These are phyloP conservation scores for Galaxea fascicularis DNA, from an alignment of 92 coral and sea anemone species.

Conservation along the genomic window DNA sequence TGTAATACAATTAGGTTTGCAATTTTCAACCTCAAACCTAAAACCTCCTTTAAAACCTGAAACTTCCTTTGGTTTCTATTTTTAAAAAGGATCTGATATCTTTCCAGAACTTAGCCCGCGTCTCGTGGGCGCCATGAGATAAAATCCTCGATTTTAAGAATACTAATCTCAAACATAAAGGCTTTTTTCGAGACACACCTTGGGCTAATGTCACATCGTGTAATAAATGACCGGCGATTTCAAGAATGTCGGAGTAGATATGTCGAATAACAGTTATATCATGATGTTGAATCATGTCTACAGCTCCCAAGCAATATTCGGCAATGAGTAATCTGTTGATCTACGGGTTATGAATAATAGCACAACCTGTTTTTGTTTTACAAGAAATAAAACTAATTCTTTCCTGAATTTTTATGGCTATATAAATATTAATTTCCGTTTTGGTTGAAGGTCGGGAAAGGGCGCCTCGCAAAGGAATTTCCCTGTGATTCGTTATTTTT, in stretches of 20 bases:
- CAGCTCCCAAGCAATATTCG: too few species aligned
- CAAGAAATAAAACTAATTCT: not conserved
- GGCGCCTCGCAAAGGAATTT: not conserved
- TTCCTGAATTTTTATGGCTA: not conserved
- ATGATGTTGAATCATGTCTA: too few species aligned
- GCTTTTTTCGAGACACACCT: not conserved
- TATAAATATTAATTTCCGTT: not conserved
- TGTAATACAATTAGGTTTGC: too few species aligned
- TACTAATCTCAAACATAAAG: not conserved
- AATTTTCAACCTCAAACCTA: not conserved
- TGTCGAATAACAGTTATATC: too few species aligned
- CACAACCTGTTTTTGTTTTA: not conserved
- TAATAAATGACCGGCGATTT: too few species aligned
- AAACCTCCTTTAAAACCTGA: not conserved
- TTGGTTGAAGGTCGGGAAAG: not conserved
- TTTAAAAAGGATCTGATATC: not conserved
- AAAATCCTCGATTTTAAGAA: not conserved
- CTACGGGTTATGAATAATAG: not conserved
- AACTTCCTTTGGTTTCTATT: not conserved
- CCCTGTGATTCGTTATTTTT: not conserved
- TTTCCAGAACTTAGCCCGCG: not conserved
- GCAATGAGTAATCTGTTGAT: not conserved
- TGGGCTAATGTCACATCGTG: not conserved
- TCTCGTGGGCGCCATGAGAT: conserved; percentile 4
- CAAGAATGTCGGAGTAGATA: too few species aligned